These are phyloP conservation scores for Lucinisca nassula DNA, from an alignment of 2,888 invertebrate species.

Conservation along the genomic window DNA sequence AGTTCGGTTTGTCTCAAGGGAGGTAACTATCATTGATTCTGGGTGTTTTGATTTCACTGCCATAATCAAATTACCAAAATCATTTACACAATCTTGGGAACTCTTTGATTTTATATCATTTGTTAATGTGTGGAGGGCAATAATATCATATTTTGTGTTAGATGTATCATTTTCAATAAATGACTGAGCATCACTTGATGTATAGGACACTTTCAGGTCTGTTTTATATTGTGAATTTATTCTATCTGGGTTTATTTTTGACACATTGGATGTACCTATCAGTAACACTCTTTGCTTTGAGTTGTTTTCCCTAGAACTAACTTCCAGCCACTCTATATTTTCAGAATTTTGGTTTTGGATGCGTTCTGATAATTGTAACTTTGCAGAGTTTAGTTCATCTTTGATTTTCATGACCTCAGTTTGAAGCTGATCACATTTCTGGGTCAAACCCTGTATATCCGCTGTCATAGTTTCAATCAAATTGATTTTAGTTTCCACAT, in stretches of 20 bases:
- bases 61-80: background rate
- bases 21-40: background rate
- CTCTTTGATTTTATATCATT: background rate
- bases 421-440: no score
- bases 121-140: background rate
- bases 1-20: background rate
- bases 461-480: no score
- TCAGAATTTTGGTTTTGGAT: background rate
- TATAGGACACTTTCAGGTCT: background rate
- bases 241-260: background rate
- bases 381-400: no score
- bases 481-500: no score
- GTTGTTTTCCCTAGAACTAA: background rate
- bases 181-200: background rate
- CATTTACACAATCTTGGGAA: no score
- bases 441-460: no score
- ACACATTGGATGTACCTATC: background rate
- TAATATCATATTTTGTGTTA: background rate
- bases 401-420: no score
- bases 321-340: background rate
- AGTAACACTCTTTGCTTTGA: background rate
- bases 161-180: background rate
- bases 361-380: no score
- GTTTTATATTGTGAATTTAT: background rate
- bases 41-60: background rate